phyloP scores from a whole-genome alignment of 2,113 vertebrate species.

The Tor tambroides region DNA sequence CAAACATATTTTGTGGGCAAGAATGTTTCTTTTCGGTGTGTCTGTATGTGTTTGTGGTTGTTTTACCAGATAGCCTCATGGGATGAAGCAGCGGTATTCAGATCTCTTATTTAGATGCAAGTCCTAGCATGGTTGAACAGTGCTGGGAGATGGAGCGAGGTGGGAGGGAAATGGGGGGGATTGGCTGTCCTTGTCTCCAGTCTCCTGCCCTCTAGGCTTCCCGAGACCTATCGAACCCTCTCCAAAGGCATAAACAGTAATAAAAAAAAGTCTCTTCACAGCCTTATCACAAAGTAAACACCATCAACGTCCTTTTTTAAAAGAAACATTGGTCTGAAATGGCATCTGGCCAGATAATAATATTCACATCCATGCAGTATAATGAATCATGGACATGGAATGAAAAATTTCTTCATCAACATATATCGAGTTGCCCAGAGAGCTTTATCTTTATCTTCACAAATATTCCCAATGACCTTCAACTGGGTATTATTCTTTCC shows the following conservation, averaged over 20 bases:
- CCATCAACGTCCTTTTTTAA: not conserved
- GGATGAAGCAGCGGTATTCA: constrained; percentile 80
- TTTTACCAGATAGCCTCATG: constrained; percentile 60
- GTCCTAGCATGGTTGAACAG: constrained; percentile 70
- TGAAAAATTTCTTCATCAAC: constrained; percentile 31
- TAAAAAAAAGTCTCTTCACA: not conserved
- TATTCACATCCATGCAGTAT: not conserved
- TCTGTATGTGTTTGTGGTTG: constrained; percentile 56
- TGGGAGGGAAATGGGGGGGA: not conserved
- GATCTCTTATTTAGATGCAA: constrained; percentile 79
- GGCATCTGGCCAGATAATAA: not conserved
- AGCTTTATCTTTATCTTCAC: constrained; percentile 33
- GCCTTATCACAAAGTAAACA: not conserved
- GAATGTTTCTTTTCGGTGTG: constrained; percentile 50
- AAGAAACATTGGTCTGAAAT: not conserved
- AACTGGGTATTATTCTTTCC: constrained; percentile 21
- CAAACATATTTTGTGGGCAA: constrained; percentile 11
- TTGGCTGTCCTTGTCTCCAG: constrained; percentile 70
- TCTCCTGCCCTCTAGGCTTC: constrained; percentile 60
- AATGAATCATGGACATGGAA: constrained; percentile 24
- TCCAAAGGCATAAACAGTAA: constrained; percentile 25
- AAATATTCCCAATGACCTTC: constrained; percentile 34
- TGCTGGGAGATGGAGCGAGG: constrained; percentile 64
- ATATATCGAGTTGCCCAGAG: constrained; percentile 13
- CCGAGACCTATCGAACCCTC: constrained; percentile 23